Conservation (phyloP, 1,140 invertebrate species). For the Nebria ingens region DNA sequence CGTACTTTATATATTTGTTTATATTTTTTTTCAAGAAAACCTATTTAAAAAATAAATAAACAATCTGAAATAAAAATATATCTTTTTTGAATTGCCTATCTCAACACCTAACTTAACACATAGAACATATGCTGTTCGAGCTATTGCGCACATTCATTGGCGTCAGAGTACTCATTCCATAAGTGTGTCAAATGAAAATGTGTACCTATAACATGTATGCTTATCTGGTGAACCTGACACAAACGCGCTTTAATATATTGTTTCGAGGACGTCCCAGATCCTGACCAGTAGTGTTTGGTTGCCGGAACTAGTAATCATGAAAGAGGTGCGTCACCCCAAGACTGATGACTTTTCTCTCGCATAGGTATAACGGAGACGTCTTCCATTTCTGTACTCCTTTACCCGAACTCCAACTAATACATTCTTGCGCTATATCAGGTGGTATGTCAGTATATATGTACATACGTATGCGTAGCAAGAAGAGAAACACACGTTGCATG, state of each 20-base stretch:
- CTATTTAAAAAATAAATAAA: too few relatives aligned
- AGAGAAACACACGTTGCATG: not conserved
- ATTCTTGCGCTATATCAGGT: not conserved
- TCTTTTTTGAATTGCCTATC: too few relatives aligned
- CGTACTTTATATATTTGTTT: too few relatives aligned
- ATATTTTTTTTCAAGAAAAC: too few relatives aligned
- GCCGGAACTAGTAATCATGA: not conserved
- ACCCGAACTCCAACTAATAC: not conserved
- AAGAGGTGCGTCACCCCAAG: not conserved
- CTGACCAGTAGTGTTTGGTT: not conserved
- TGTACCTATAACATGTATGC: not conserved
- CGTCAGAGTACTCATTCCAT: not conserved
- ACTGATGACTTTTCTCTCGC: not conserved
- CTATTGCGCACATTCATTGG: too few relatives aligned
- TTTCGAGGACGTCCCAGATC: constrained; percentile 7
- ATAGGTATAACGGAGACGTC: not conserved
- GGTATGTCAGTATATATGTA: not conserved
- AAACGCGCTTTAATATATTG: not conserved
- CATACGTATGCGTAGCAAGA: not conserved
- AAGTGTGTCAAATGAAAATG: constrained; percentile 4
- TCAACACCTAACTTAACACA: too few relatives aligned
- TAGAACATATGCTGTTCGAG: not conserved
- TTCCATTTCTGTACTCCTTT: not conserved
- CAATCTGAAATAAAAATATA: too few relatives aligned
- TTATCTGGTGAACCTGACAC: not conserved